Conservation (phyloP, 2,113 vertebrate genomes). For the Brevimyrus niger region DNA sequence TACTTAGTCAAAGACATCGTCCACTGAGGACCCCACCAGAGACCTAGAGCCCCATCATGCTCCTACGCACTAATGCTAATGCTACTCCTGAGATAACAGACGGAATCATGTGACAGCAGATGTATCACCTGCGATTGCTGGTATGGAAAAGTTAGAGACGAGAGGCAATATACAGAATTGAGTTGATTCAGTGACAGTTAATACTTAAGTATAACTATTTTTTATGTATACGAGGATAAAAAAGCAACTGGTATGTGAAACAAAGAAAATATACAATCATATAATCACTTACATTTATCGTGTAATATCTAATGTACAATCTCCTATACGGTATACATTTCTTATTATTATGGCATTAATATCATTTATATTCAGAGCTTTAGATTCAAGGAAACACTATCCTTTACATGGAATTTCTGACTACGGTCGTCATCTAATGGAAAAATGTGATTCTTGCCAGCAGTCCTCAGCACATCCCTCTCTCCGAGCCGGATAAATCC, state of each 20-base stretch:
- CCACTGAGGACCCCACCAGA: background rate
- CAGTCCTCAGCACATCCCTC: background rate
- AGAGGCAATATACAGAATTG: background rate
- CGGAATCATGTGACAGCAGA: background rate
- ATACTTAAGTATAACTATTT: background rate
- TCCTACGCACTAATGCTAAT: background rate
- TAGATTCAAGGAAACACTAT: background rate
- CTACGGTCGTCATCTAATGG: background rate
- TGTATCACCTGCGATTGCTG: background rate
- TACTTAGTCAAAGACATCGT: background rate
- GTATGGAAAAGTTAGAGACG: background rate
- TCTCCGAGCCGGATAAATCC: background rate
- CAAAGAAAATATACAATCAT: background rate
- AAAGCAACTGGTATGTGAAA: background rate
- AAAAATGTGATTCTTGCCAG: background rate
- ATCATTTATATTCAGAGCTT: background rate
- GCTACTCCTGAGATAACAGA: background rate
- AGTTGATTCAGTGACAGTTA: background rate
- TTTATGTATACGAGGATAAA: background rate
- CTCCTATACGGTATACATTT: background rate
- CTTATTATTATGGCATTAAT: background rate
- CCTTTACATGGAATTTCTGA: background rate
- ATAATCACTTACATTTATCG: background rate
- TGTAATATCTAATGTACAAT: background rate
- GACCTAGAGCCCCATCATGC: background rate